Conservation (phyloP, 2,797 vertebrate genomes). For the Harpagifer antarcticus region DNA sequence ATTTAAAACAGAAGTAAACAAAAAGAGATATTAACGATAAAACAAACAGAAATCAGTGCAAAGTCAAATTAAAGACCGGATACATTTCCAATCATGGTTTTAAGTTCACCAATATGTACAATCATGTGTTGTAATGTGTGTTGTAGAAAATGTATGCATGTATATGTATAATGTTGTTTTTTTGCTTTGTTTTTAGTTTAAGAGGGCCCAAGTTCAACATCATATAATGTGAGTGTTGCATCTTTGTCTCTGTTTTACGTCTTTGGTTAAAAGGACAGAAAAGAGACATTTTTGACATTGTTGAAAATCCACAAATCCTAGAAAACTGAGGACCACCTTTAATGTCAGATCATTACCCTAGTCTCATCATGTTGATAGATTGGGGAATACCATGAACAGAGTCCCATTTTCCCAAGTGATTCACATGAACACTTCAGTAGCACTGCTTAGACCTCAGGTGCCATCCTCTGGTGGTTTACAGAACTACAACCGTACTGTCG, state of each 20-base stretch:
- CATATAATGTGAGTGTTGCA: background rate
- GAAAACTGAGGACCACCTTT: background rate
- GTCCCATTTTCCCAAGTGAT: background rate
- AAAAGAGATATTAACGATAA: too few species aligned
- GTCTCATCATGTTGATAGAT: background rate
- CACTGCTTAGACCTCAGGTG: constrained; percentile 65
- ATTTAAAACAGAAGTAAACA: too few species aligned
- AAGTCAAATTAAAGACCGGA: too few species aligned
- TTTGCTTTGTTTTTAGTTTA: background rate
- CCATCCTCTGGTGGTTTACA: constrained; percentile 75
- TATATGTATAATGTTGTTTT: background rate
- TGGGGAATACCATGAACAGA: background rate
- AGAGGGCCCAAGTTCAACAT: background rate
- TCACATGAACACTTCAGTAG: background rate
- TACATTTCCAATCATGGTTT: too few species aligned
- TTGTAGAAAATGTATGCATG: too few species aligned
- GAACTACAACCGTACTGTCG: constrained; percentile 51
- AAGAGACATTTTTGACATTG: background rate
- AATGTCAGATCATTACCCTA: background rate
- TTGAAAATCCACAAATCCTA: background rate
- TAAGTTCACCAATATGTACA: too few species aligned
- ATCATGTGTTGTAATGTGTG: too few species aligned
- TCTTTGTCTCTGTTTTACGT: background rate
- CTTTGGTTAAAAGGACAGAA: background rate
- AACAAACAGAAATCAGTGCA: too few species aligned